Evolutionary conservation across 2,113 vertebrate species (phyloP).

Genomic region (Nesospiza acunhae): DNA sequence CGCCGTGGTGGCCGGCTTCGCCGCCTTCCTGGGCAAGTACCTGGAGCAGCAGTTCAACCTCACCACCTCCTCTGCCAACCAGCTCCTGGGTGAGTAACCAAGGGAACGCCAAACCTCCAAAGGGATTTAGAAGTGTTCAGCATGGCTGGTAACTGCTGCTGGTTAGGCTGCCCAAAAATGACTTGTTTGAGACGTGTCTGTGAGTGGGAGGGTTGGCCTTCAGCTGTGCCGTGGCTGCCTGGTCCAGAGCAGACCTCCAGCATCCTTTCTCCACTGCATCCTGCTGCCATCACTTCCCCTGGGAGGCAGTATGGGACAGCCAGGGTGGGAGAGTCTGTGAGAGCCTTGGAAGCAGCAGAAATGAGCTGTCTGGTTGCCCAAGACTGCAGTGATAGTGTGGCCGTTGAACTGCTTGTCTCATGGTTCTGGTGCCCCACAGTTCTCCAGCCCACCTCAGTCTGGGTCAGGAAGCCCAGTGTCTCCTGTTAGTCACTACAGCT

Average conservation of each 20-base stretch:
- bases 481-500: neutral
- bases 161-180: neutral
- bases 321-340: neutral
- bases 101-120: neutral
- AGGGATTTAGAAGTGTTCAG: neutral
- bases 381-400: neutral
- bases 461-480: neutral
- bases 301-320: neutral
- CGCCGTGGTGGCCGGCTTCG: conserved; percentile 93
- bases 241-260: neutral
- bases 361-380: neutral
- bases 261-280: neutral
- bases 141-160: neutral
- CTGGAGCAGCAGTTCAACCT: conserved; percentile 98
- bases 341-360: neutral
- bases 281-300: neutral
- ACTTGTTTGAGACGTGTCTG: rapidly evolving
- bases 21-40: conserved; percentile 95
- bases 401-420: neutral
- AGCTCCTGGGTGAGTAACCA: conserved; percentile 87
- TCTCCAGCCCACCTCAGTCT: neutral
- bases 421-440: neutral
- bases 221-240: neutral
- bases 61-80: conserved; percentile 96
- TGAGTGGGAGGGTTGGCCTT: neutral